Percentiles rank a stretch among this genome's conserved stretches.
phyloP scores from a whole-genome alignment of 2,888 invertebrate species.

The Neuroscelio doddi region DNA sequence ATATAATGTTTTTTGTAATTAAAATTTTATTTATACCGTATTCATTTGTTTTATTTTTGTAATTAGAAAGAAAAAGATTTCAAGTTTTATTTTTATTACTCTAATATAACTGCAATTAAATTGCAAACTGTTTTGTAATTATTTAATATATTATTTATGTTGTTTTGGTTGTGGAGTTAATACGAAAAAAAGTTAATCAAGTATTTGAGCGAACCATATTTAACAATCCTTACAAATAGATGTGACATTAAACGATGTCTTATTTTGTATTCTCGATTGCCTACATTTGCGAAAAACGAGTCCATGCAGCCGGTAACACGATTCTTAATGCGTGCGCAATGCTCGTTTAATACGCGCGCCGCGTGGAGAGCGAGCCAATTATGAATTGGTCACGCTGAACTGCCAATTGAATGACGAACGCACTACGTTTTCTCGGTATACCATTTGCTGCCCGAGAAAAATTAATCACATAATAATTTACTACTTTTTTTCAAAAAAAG shows the following conservation, averaged over 20 bases:
- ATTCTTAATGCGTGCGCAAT: constrained; percentile 60
- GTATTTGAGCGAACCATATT: constrained; percentile 39
- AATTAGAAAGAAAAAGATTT: no score
- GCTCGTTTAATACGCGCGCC: constrained; percentile 62
- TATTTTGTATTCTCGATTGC: constrained; percentile 36
- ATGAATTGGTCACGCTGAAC: constrained; percentile 63
- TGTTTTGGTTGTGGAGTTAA: no score
- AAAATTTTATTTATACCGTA: no score
- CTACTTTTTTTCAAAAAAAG: no score
- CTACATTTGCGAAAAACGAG: constrained; percentile 44
- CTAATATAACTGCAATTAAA: no score
- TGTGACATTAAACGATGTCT: constrained; percentile 39
- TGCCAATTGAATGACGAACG: constrained; percentile 59
- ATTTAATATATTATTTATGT: no score
- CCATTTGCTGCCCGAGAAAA: constrained; percentile 11
- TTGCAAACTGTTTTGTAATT: no score
- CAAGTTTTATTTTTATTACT: no score
- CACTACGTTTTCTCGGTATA: constrained; percentile 33
- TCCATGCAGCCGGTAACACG: constrained; percentile 52
- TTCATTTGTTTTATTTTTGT: no score
- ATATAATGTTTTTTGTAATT: no score
- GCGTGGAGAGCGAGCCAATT: constrained; percentile 62
- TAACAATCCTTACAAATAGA: constrained; percentile 36
- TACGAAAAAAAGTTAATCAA: no score
- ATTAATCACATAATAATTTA: no score